Base-by-base conservation (phyloP, 2,888 invertebrate genomes). In the Rosalia funebris region DNA sequence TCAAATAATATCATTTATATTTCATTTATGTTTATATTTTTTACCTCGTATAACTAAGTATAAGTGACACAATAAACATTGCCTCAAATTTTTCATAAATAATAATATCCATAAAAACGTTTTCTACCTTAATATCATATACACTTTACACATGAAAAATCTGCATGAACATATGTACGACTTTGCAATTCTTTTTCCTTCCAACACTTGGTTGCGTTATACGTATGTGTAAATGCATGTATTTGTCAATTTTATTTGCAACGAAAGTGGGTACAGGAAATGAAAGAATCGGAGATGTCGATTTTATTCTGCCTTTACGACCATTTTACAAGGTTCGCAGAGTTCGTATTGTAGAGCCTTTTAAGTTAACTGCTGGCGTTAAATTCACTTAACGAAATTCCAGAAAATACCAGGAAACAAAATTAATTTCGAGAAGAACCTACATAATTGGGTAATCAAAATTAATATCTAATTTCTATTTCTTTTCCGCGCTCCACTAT, bases 231-330 rank as follows among this genome's bases (percentile, higher is more conserved):
- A 37, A 48, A 19, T 48, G 48, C 36, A 48, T 48, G 48, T 48
- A 48, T 48, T 48, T 48, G 48, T 37, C 48, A 48, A 48, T 48
- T 48, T 48, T 36, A 48, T 48, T 34, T 37, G 37, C 12, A 48
- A 48, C 34, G 36, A 48, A 48, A 48, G 48, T 20, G 48, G 48
- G 37, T 48, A 37, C 34, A 34, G 48, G 48, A 48, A 48, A 48
- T 48, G 48, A 48, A 48, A 48, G 48, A 48, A 48, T 48, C 36
- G 17, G n/a, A 19, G 36, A 48, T 11, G 48, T 37, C 36, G 48
- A 37, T 37, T 48, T 48, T 48, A 48, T 48, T 37, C 48, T 3
- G 48, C 48, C 36, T 48, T 48, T 48, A 48, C 48, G 34, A 20
- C 17, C 48, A 14, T 5, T 5, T 11, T 19, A 19, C 19, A 12